Percentiles rank a stretch among this genome's conserved stretches.
Conservation (phyloP, 2,797 vertebrate genomes). For the Syngnathus acus region DNA sequence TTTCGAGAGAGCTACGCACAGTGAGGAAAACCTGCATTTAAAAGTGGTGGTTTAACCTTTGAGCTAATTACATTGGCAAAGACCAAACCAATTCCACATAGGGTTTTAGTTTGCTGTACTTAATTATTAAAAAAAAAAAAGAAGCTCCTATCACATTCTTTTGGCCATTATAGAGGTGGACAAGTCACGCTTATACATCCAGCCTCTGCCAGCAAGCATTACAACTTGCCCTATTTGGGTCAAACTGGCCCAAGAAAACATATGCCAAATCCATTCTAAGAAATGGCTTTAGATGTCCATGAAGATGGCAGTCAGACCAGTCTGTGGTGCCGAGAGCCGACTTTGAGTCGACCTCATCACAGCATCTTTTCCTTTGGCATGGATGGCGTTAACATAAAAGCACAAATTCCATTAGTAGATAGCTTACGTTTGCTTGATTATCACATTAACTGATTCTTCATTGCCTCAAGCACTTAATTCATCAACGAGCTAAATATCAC, state of each 20-base stretch:
- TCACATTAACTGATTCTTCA: constrained; percentile 40
- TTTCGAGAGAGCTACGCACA: neutral
- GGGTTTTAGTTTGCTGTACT: constrained; percentile 26
- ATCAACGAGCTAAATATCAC: constrained; percentile 34
- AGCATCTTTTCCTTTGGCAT: constrained; percentile 58
- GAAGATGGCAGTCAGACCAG: constrained; percentile 20
- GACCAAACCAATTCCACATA: constrained; percentile 22
- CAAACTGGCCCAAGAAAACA: constrained; percentile 19
- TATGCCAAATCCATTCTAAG: neutral
- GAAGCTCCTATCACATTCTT: constrained; percentile 43
- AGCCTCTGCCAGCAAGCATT: neutral
- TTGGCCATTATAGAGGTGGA: constrained; percentile 71
- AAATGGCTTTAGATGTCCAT: constrained; percentile 51
- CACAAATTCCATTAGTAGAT: constrained; percentile 35
- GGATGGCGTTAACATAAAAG: constrained; percentile 36
- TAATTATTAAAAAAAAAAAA: neutral
- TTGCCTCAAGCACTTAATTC: constrained; percentile 28
- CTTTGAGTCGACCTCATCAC: neutral
- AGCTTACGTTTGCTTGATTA: constrained; percentile 46
- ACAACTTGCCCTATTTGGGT: neutral
- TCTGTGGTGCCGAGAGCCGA: neutral
- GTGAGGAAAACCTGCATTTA: constrained; percentile 13
- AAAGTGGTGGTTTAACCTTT: constrained; percentile 23
- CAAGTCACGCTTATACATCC: constrained; percentile 33
- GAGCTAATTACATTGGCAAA: constrained; percentile 27